These are phyloP conservation scores for Noctua janthe DNA, from an alignment of 2,888 invertebrate species.

Conservation along the genomic window DNA sequence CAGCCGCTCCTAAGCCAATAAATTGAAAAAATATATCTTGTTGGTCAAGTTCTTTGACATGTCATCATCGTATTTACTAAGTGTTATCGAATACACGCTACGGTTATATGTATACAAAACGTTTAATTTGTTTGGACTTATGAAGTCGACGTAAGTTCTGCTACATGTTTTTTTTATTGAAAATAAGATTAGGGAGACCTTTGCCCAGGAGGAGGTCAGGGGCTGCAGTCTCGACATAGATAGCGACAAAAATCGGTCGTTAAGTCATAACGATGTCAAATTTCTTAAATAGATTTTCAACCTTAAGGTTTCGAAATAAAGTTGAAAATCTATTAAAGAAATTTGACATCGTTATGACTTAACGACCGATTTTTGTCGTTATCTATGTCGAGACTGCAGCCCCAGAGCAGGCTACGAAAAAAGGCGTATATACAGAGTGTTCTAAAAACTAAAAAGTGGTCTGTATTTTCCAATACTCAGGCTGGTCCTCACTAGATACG, in stretches of 20 bases:
- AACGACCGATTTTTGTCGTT: too few species aligned
- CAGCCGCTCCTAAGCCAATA: slow-evolving; percentile 45
- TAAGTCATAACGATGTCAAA: too few species aligned
- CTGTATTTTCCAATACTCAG: background rate
- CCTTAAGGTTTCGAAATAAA: too few species aligned
- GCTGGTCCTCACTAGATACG: background rate
- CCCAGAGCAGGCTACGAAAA: background rate
- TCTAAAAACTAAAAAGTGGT: background rate
- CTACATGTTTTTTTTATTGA: too few species aligned
- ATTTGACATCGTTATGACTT: too few species aligned
- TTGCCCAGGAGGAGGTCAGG: background rate
- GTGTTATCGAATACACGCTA: slow-evolving; percentile 30
- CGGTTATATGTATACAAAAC: background rate
- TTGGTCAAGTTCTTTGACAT: slow-evolving; percentile 25
- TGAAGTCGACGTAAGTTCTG: background rate
- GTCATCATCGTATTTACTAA: slow-evolving; percentile 26
- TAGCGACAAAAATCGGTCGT: too few species aligned
- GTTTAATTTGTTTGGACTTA: background rate
- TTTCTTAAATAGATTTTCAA: too few species aligned
- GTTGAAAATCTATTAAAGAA: too few species aligned
- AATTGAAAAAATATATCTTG: slow-evolving; percentile 35
- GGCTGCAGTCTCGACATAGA: too few species aligned
- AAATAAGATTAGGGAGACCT: too few species aligned
- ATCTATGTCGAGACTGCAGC: too few species aligned
- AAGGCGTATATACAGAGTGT: background rate